phyloP scores from a whole-genome alignment of 1,140 invertebrate species.

The Tenebrio molitor region DNA sequence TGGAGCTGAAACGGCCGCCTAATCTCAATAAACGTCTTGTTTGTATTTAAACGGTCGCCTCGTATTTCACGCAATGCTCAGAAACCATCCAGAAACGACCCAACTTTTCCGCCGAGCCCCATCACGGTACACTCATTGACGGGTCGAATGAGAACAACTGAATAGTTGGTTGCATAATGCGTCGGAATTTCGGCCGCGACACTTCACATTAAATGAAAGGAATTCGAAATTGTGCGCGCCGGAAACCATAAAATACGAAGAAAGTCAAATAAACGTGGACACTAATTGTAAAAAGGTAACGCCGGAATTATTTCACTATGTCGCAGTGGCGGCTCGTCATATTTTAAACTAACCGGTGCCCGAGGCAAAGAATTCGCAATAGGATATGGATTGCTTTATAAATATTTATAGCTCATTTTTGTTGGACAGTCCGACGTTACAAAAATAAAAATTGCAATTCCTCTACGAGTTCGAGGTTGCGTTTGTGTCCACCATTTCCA shows the following conservation, averaged over 20 bases:
- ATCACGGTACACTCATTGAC: neutral
- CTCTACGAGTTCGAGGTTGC: too few relatives aligned
- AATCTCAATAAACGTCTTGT: constrained; percentile 39
- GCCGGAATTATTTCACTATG: constrained; percentile 2
- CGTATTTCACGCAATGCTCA: neutral
- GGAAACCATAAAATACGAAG: constrained; percentile 55
- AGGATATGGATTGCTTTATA: constrained; percentile 22
- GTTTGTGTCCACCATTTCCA: too few relatives aligned
- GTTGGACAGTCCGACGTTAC: constrained; percentile 15
- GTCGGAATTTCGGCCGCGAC: constrained; percentile 9
- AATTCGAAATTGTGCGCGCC: constrained; percentile 33
- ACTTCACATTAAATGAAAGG: constrained; percentile 47
- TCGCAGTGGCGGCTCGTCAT: neutral
- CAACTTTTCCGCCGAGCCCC: neutral
- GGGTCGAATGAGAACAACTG: neutral
- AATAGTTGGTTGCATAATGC: constrained; percentile 8
- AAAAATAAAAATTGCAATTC: constrained; percentile 20
- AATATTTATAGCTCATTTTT: constrained; percentile 31
- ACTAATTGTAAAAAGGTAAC: constrained; percentile 38
- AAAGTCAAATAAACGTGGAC: constrained; percentile 56
- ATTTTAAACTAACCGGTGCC: constrained; percentile 35
- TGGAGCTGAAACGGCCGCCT: constrained; percentile 23
- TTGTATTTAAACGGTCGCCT: constrained; percentile 22
- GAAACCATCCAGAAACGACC: too few relatives aligned
- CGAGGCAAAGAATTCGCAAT: constrained; percentile 16